Conservation (phyloP, 2,888 invertebrate species). For the Chymomyza procnemis region DNA sequence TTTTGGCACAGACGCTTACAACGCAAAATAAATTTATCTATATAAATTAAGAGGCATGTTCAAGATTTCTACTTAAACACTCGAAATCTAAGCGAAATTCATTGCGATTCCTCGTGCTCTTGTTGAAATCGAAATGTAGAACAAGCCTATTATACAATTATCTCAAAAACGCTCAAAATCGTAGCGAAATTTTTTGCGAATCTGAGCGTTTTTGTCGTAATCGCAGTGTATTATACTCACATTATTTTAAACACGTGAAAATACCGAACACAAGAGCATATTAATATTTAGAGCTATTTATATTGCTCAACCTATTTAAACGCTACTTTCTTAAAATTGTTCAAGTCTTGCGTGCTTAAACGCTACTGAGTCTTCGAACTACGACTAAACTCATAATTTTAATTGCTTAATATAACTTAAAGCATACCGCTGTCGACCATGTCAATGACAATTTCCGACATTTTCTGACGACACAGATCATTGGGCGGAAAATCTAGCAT, state of each 20-base stretch:
- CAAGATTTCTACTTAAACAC: no score
- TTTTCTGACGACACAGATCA: slow-evolving; percentile 82
- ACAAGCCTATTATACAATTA: no score
- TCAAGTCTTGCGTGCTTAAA: background rate
- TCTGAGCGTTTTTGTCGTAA: no score
- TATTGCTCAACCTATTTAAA: background rate
- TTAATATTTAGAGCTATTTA: background rate
- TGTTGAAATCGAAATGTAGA: no score
- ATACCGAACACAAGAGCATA: background rate
- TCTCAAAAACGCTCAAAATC: no score
- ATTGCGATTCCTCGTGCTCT: no score
- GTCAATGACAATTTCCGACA: slow-evolving; percentile 85
- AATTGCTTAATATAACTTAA: slow-evolving; percentile 58
- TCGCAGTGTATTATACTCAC: no score
- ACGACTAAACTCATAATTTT: slow-evolving; percentile 17
- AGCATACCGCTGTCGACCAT: slow-evolving; percentile 83
- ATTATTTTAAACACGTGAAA: background rate
- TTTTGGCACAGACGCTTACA: no score
- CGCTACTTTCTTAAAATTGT: background rate
- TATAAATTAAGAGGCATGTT: no score
- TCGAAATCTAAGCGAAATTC: no score
- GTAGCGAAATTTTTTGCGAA: no score
- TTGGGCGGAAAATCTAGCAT: slow-evolving; percentile 80
- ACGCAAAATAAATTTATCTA: no score
- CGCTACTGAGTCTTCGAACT: background rate